Evolutionary conservation across 2,888 invertebrate species (phyloP), one percentile per base, ranked within the genome.

Genomic region (Pilophorus perplexus): DNA sequence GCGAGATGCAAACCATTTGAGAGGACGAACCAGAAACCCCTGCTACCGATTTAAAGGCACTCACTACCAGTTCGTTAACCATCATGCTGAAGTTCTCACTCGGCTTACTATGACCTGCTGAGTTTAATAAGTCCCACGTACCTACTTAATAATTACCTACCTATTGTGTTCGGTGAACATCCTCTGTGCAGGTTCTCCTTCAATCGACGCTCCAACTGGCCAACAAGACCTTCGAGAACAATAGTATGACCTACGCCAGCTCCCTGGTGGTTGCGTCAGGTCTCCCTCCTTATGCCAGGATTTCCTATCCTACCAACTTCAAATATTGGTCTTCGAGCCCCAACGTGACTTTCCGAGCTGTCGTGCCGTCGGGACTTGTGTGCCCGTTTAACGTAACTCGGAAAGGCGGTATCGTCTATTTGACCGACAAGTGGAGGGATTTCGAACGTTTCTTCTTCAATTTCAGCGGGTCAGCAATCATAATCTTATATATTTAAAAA

Each of bases 401-500:
- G 18, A 22, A 27, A 16, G 68, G 55, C 5, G 71, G 71, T 14
- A 71, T 71, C 40, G 44, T 71, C 16, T 70, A 70, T 44, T 65
- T 71, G 5, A 33, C 37, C 3, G 54, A 70, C 23, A 66, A 62
- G 62, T 42, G 42, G 28, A 20, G 3, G 18, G 42, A 10, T 12
- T 60, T 25, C 18, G 12, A 60, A 8, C 23, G 25, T 22, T 22
- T 14, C 23, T 66, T n/a, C 16, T 22, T 27, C 22, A 48, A 59
- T 66, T 55, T 66, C 37, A 59, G 28, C 14, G 59, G 59, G 46
- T 66, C 22, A 16, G 28, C n/a, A 23, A 5, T 52, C 2, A 44
- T 5, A n/a, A 16, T n/a, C 18, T 5, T 8, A 5, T 59, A 6
- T 10, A 23, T n/a, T 44, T 10, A 10, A 2, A 22, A 44, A 8